Conservation (phyloP, 2,113 vertebrate species). For the Coptodon rendalli region DNA sequence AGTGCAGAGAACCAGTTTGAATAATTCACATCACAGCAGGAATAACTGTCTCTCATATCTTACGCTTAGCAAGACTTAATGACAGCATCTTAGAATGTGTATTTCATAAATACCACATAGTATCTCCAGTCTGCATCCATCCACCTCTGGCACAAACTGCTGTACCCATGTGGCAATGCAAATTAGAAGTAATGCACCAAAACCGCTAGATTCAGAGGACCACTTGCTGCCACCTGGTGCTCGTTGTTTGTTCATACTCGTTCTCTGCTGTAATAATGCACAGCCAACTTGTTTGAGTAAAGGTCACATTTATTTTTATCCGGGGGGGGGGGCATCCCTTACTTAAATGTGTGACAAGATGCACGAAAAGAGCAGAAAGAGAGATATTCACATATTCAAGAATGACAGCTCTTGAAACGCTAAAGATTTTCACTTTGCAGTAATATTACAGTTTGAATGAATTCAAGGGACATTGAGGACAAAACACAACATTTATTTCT, state of each 20-base stretch:
- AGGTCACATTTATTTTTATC: conserved; percentile 62
- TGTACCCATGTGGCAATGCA: not conserved
- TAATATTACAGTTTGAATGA: not conserved
- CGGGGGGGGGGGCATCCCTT: not conserved
- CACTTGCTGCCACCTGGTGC: conserved; percentile 48
- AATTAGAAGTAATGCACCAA: not conserved
- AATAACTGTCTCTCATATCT: not conserved
- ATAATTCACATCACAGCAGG: not conserved
- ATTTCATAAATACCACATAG: not conserved
- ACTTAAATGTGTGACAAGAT: conserved; percentile 61
- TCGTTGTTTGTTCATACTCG: not conserved
- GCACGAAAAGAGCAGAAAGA: conserved; percentile 12
- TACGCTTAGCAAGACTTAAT: not conserved
- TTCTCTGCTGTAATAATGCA: not conserved
- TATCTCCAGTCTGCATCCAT: not conserved
- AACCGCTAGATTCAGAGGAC: not conserved
- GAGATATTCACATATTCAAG: conserved; percentile 47
- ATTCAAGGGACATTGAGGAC: not conserved
- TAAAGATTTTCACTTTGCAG: conserved; percentile 3
- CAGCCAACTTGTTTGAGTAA: conserved; percentile 25
- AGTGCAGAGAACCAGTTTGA: not conserved
- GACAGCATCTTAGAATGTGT: not conserved
- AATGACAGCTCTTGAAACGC: conserved; percentile 2
- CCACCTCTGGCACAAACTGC: not conserved
- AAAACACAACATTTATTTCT: conserved; percentile 4